phyloP scores from a whole-genome alignment of 2,797 vertebrate genomes.

The Acanthurus lineatus region DNA sequence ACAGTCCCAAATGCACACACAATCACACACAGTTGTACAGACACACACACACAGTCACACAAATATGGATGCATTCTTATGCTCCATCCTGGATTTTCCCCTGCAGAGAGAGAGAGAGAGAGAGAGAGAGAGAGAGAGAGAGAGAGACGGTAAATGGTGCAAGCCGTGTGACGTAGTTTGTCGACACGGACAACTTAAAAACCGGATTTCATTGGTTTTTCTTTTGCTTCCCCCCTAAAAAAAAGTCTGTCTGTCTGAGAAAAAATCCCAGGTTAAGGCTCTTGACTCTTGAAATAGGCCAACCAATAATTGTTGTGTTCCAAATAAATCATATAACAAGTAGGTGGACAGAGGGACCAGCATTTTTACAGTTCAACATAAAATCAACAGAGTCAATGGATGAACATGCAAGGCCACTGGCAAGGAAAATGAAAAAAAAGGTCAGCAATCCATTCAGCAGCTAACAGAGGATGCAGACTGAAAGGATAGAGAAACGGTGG shows the following conservation, averaged over 20 bases:
- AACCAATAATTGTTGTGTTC: constrained; percentile 40
- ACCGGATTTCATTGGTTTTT: constrained; percentile 25
- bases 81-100: constrained; percentile 68
- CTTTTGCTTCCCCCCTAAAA: constrained; percentile 35
- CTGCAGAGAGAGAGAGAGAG: constrained; percentile 45
- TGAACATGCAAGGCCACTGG: constrained; percentile 40
- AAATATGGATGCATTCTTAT: constrained; percentile 50
- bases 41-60: not conserved
- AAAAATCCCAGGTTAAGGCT: constrained; percentile 46
- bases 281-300: constrained; percentile 46
- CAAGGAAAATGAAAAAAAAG: constrained; percentile 10
- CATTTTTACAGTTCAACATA: constrained; percentile 28
- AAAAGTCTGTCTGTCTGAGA: constrained; percentile 20
- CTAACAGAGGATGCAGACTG: constrained; percentile 29
- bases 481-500: constrained; percentile 46
- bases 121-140: constrained; percentile 48
- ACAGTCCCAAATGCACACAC: constrained; percentile 3
- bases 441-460: constrained; percentile 50
- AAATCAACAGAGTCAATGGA: constrained; percentile 40
- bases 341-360: constrained; percentile 28
- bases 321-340: constrained; percentile 32
- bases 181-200: constrained; percentile 45
- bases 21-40: not conserved
- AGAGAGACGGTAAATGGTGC: constrained; percentile 60
- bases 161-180: constrained; percentile 57